Conservation (phyloP, 2,797 vertebrate genomes). For the Pantherophis alleghaniensis region DNA sequence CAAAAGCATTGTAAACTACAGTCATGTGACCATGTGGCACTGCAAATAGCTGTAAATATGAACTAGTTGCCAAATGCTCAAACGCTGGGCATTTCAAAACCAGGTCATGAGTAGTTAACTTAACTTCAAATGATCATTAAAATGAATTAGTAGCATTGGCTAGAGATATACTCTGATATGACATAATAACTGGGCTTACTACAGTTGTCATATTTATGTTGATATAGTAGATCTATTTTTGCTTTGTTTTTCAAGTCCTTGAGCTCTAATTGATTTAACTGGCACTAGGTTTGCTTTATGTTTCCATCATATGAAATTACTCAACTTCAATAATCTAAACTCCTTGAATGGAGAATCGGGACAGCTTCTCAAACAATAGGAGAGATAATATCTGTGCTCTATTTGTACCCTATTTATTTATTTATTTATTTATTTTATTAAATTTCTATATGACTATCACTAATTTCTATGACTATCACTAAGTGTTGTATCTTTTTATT, state of each 20-base stretch:
- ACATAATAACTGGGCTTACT: background rate
- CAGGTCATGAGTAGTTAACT: background rate
- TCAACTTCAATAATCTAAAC: background rate
- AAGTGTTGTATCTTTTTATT: too few relatives aligned
- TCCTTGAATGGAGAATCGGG: background rate
- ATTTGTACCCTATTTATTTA: too few relatives aligned
- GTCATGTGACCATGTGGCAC: background rate
- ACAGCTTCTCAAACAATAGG: background rate
- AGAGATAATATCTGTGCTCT: background rate
- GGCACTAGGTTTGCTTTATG: background rate
- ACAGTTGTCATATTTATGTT: background rate
- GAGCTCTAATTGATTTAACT: background rate
- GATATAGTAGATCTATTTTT: background rate
- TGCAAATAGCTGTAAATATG: background rate
- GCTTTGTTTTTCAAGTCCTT: background rate
- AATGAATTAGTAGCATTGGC: background rate
- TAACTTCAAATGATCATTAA: background rate
- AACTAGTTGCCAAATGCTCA: background rate
- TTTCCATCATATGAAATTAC: background rate
- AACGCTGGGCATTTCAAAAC: background rate
- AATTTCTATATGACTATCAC: too few relatives aligned
- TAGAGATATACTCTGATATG: background rate
- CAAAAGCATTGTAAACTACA: background rate
- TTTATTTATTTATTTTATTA: too few relatives aligned
- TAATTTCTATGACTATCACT: too few relatives aligned